Conservation (phyloP, 2,888 invertebrate genomes). For the Apamea monoglypha region DNA sequence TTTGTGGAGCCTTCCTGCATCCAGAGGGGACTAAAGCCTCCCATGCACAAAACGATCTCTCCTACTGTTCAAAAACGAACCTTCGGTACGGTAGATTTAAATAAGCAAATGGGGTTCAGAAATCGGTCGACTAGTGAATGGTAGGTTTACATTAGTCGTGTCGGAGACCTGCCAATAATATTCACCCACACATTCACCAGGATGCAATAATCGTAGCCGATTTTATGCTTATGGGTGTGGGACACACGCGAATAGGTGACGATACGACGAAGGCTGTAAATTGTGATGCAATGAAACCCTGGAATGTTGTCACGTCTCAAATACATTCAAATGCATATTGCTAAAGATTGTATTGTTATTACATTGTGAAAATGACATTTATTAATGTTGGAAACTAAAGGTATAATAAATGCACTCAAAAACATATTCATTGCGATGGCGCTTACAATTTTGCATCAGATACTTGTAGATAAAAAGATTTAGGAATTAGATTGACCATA, state of each 20-base stretch:
- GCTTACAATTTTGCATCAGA: not conserved
- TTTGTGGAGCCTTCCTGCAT: slow-evolving; percentile 90
- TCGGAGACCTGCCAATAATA: slow-evolving; percentile 87
- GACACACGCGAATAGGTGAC: slow-evolving; percentile 75
- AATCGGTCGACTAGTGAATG: slow-evolving; percentile 76
- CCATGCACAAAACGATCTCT: slow-evolving; percentile 79
- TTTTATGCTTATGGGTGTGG: slow-evolving; percentile 83
- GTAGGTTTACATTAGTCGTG: slow-evolving; percentile 80
- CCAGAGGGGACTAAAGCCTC: slow-evolving; percentile 85
- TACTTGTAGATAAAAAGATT: not conserved
- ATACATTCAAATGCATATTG: slow-evolving; percentile 72
- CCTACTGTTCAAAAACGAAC: slow-evolving; percentile 66
- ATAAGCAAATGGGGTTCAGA: slow-evolving; percentile 62
- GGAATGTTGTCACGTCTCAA: slow-evolving; percentile 77
- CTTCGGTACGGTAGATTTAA: slow-evolving; percentile 59
- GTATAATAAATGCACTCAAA: slow-evolving; percentile 30
- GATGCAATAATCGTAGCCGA: slow-evolving; percentile 82
- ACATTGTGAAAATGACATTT: slow-evolving; percentile 65
- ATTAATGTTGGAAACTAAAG: slow-evolving; percentile 58
- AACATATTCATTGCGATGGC: slow-evolving; percentile 14
- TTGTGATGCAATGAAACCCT: slow-evolving; percentile 76
- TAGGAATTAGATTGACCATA: not conserved
- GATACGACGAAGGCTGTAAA: slow-evolving; percentile 77
- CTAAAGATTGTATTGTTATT: slow-evolving; percentile 66
- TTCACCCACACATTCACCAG: slow-evolving; percentile 87